phyloP scores from a whole-genome alignment of 2,113 vertebrate species.

The Otis tarda region DNA sequence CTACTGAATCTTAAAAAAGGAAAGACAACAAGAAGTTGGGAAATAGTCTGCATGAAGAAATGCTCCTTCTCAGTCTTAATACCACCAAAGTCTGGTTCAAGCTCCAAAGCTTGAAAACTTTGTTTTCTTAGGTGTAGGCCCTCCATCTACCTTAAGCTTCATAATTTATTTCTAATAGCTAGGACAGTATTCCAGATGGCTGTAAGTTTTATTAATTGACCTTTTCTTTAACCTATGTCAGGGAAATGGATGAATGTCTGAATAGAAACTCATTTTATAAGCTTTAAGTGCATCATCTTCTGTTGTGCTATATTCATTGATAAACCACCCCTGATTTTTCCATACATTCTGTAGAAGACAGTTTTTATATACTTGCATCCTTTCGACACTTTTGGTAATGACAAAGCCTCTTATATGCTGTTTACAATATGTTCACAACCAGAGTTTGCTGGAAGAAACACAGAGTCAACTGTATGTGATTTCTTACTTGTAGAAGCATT shows the following conservation, averaged over 20 bases:
- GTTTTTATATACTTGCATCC: not conserved
- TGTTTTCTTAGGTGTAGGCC: accelerated
- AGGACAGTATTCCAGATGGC: not conserved
- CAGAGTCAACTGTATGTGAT: accelerated
- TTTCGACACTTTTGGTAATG: not conserved
- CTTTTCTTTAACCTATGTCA: not conserved
- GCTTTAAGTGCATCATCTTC: not conserved
- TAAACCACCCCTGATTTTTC: not conserved
- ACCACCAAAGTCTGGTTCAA: not conserved
- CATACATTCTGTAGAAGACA: not conserved
- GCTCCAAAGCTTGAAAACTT: not conserved
- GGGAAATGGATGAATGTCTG: not conserved
- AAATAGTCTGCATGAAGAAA: not conserved
- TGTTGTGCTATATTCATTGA: not conserved
- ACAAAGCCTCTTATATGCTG: not conserved
- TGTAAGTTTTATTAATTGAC: not conserved
- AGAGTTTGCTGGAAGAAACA: not conserved
- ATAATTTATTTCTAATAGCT: not conserved
- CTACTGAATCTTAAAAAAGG: not conserved
- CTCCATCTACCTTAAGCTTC: not conserved
- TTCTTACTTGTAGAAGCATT: not conserved
- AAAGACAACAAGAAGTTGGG: not conserved
- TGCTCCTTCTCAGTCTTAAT: not conserved
- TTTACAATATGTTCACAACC: not conserved
- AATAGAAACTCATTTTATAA: not conserved